These are phyloP conservation scores for Holothuria leucospilota DNA, from an alignment of 53 echinoderm and acorn worm genomes.

Conservation along the genomic window DNA sequence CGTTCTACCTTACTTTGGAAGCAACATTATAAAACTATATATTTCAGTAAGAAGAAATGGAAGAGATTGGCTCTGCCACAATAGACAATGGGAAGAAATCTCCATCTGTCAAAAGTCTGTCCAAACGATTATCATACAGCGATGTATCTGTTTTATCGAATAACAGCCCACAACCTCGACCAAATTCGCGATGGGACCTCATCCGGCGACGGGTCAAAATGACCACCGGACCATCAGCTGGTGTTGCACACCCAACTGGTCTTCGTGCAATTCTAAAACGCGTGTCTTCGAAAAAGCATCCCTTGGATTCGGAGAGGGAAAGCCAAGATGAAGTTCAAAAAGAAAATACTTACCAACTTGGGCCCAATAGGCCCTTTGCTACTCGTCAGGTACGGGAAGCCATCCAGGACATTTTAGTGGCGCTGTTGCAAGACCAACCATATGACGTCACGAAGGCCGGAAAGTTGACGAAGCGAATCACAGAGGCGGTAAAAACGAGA, in stretches of 20 bases:
- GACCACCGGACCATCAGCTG: not conserved
- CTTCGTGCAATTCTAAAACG: constrained; percentile 26
- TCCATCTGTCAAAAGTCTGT: too few species aligned
- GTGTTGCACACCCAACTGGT: not conserved
- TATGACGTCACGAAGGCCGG: constrained; percentile 62
- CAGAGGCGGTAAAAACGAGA: constrained; percentile 80
- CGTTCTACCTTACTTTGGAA: too few species aligned
- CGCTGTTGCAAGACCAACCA: constrained; percentile 50
- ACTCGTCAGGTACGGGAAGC: constrained; percentile 60
- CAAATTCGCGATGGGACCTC: constrained; percentile 7
- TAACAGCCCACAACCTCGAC: constrained; percentile 4
- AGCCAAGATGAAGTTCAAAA: not conserved
- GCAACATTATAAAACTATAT: too few species aligned
- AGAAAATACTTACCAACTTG: constrained; percentile 81
- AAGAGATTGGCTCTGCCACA: too few species aligned
- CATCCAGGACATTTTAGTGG: constrained; percentile 61
- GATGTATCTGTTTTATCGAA: not conserved
- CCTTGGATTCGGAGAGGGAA: constrained; percentile 9
- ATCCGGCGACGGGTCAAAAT: constrained; percentile 27
- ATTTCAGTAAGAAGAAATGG: too few species aligned
- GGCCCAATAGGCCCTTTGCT: constrained; percentile 39
- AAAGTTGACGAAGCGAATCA: constrained; percentile 62
- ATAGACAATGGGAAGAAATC: too few species aligned
- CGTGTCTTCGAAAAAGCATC: not conserved
- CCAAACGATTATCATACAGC: not conserved